A percentile compares a stretch with the other conserved stretches of the same genome.
These are phyloP conservation scores for Salpingus planirostris DNA, from an alignment of 2,888 invertebrate species.

Conservation along the genomic window DNA sequence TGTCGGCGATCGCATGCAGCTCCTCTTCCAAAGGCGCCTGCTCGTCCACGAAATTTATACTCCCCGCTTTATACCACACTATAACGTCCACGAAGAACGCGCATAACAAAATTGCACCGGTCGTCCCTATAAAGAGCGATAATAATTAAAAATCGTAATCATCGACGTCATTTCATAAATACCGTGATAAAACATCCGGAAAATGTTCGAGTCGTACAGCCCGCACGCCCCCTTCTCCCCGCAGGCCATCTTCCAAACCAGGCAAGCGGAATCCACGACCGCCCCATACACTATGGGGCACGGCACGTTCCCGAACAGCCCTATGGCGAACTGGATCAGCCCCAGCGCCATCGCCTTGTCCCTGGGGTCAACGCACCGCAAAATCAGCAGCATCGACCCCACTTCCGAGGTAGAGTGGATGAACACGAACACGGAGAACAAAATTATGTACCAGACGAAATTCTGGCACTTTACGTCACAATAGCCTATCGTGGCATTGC, in stretches of 20 bases:
- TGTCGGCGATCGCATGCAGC: slow-evolving; percentile 40
- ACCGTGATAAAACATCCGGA: slow-evolving; percentile 82
- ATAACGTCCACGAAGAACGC: slow-evolving; percentile 84
- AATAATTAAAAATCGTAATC: slow-evolving; percentile 1
- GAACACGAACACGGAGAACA: slow-evolving; percentile 83
- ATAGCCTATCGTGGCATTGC: slow-evolving; percentile 65
- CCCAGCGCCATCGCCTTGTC: slow-evolving; percentile 94
- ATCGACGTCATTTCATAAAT: slow-evolving; percentile 20
- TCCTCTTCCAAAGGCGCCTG: slow-evolving; percentile 44
- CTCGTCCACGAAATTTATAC: slow-evolving; percentile 60
- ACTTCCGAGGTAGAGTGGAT: slow-evolving; percentile 90
- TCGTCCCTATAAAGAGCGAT: slow-evolving; percentile 61
- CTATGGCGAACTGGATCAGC: slow-evolving; percentile 87
- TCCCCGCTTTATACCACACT: slow-evolving; percentile 83
- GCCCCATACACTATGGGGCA: slow-evolving; percentile 92
- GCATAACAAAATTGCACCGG: slow-evolving; percentile 74
- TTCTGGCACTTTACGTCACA: slow-evolving; percentile 72
- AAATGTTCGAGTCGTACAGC: slow-evolving; percentile 75
- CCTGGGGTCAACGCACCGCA: slow-evolving; percentile 83
- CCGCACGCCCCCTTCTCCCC: slow-evolving; percentile 77
- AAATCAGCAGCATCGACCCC: slow-evolving; percentile 80
- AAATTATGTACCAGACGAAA: slow-evolving; percentile 69
- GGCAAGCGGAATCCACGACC: slow-evolving; percentile 84
- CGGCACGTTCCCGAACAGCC: slow-evolving; percentile 88
- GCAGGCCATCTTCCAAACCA: slow-evolving; percentile 77